These are phyloP conservation scores for Bubo scandiacus DNA, from an alignment of 2,113 vertebrate genomes.

Conservation along the genomic window DNA sequence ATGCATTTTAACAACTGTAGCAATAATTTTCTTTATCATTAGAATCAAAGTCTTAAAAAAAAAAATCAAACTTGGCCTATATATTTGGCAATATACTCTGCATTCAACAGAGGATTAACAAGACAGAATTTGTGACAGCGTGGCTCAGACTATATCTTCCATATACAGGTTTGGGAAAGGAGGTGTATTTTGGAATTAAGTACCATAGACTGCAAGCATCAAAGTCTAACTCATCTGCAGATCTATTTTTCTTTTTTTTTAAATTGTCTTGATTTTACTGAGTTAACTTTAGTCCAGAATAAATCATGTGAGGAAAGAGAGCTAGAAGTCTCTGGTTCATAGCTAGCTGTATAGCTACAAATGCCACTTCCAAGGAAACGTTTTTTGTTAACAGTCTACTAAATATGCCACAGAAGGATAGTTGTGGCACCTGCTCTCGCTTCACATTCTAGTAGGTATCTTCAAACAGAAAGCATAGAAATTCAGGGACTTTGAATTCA, in stretches of 20 bases:
- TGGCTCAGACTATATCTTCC: not conserved
- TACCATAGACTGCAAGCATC: not conserved
- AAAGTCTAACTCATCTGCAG: not conserved
- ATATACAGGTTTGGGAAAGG: not conserved
- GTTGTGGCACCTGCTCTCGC: not conserved
- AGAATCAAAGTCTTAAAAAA: not conserved
- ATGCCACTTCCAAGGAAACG: not conserved
- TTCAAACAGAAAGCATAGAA: not conserved
- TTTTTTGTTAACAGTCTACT: not conserved
- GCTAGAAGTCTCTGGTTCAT: not conserved
- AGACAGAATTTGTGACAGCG: not conserved
- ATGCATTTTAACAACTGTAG: not conserved
- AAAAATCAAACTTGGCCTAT: not conserved
- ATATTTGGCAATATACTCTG: not conserved
- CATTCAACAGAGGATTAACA: not conserved
- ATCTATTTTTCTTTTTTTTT: not conserved
- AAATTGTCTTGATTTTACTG: not conserved
- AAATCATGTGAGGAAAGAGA: not conserved
- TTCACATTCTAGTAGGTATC: not conserved
- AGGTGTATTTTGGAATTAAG: not conserved
- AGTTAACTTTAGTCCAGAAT: not conserved
- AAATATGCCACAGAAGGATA: not conserved
- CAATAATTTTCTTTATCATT: not conserved
- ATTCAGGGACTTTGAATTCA: not conserved
- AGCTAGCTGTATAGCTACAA: not conserved